A percentile compares a stretch with the other conserved stretches of the same genome.
phyloP scores from a whole-genome alignment of 2,888 invertebrate species.

The Criorhina ranunculi region DNA sequence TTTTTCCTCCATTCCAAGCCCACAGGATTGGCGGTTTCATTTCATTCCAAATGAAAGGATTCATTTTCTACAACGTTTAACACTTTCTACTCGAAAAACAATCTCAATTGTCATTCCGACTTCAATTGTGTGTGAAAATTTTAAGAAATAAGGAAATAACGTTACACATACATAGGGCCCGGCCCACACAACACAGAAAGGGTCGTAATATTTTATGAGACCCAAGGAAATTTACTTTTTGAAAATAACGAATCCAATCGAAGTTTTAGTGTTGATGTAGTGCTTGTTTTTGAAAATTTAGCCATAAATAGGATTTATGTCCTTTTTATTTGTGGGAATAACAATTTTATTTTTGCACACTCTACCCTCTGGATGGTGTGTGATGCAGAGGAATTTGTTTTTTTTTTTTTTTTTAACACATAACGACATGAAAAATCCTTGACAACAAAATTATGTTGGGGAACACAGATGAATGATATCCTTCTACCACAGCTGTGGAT shows the following conservation, averaged over 20 bases:
- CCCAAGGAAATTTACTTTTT: constrained; percentile 58
- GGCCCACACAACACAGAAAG: constrained; percentile 8
- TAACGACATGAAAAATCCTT: constrained; percentile 22
- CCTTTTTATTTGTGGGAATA: constrained; percentile 72
- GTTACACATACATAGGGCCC: background rate
- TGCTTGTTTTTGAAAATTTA: constrained; percentile 65
- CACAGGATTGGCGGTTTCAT: constrained; percentile 12
- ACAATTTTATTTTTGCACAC: constrained; percentile 66
- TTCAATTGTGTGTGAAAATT: constrained; percentile 72
- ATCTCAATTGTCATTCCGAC: constrained; percentile 59
- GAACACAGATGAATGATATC: constrained; percentile 23
- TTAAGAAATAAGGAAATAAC: constrained; percentile 15
- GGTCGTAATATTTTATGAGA: constrained; percentile 70
- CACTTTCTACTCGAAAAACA: constrained; percentile 11
- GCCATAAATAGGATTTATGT: constrained; percentile 72
- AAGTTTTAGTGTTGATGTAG: constrained; percentile 62
- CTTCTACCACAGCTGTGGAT: constrained; percentile 32
- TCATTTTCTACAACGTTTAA: constrained; percentile 22
- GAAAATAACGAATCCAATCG: constrained; percentile 39
- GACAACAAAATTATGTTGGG: constrained; percentile 13
- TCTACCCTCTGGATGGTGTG: background rate
- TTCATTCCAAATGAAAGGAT: constrained; percentile 22
- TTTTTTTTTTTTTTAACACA: constrained; percentile 9
- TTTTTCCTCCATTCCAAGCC: background rate
- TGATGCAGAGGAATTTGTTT: background rate